Conservation (phyloP, 2,113 vertebrate genomes). For the Lipotes vexillifer region DNA sequence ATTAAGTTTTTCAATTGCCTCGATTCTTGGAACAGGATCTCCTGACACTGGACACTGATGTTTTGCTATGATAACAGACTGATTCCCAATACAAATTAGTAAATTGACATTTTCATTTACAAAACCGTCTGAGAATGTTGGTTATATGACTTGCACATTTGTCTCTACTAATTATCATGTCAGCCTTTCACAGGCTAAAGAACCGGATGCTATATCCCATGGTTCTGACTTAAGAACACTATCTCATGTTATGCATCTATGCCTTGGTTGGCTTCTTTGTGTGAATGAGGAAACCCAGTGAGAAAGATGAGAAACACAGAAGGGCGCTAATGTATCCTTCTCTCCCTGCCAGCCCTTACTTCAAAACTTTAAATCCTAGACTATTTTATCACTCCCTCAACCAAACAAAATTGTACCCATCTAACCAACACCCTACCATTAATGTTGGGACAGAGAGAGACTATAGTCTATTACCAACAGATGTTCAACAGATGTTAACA, state of each 20-base stretch:
- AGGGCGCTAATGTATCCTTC: background rate
- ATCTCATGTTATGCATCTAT: rapidly evolving
- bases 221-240: background rate
- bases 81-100: background rate
- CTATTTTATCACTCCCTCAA: background rate
- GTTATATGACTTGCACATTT: background rate
- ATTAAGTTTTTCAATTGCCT: slow-evolving; percentile 23
- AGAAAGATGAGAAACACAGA: background rate
- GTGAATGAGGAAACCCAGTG: background rate
- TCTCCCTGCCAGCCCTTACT: background rate
- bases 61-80: background rate
- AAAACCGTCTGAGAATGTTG: background rate
- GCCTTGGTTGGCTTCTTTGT: background rate
- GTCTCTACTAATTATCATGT: background rate
- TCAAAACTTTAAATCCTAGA: background rate
- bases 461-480: background rate
- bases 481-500: background rate
- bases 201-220: background rate
- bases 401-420: background rate
- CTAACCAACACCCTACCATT: background rate
- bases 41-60: background rate
- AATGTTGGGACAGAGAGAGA: background rate
- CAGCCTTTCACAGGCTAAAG: background rate
- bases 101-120: slow-evolving; percentile 1
- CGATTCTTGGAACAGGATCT: background rate